Evolutionary conservation across 2,888 invertebrate genomes (phyloP).

Genomic region (Caenorhabditis becei): DNA sequence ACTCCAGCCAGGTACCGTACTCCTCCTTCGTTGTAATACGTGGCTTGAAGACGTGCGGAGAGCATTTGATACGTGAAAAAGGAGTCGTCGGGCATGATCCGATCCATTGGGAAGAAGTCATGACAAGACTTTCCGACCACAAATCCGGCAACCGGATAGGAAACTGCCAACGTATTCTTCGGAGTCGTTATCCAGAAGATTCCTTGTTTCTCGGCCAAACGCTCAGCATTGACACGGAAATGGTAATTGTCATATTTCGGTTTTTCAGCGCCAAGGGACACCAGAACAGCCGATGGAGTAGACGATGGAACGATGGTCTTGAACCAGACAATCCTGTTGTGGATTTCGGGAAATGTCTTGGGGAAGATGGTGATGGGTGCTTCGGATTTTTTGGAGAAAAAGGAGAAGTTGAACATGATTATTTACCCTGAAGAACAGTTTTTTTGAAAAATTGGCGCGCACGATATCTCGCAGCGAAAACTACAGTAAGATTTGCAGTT

Average conservation of each 20-base stretch:
- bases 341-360: not conserved
- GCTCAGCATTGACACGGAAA: too few species aligned
- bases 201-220: too few species aligned
- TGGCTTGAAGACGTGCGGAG: not conserved
- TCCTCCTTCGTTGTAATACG: slow-evolving; percentile 1
- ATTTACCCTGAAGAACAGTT: too few species aligned
- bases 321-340: not conserved
- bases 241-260: too few species aligned
- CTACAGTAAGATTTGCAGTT: too few species aligned
- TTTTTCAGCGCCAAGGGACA: too few species aligned
- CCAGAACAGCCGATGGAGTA: too few species aligned
- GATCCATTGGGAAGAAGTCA: not conserved
- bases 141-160: not conserved
- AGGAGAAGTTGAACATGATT: too few species aligned
- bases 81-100: not conserved
- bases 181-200: too few species aligned
- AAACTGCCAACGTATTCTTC: not conserved
- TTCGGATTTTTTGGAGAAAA: too few species aligned
- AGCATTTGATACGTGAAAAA: slow-evolving; percentile 16
- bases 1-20: not conserved
- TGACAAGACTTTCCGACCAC: not conserved
- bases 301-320: not conserved
- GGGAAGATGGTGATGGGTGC: not conserved
- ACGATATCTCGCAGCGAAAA: too few species aligned
- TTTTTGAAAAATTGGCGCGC: too few species aligned